Percentiles rank a stretch among this genome's conserved stretches.
Evolutionary conservation across 1,140 invertebrate species (phyloP).

Genomic region (Aphelenchoides besseyi): DNA sequence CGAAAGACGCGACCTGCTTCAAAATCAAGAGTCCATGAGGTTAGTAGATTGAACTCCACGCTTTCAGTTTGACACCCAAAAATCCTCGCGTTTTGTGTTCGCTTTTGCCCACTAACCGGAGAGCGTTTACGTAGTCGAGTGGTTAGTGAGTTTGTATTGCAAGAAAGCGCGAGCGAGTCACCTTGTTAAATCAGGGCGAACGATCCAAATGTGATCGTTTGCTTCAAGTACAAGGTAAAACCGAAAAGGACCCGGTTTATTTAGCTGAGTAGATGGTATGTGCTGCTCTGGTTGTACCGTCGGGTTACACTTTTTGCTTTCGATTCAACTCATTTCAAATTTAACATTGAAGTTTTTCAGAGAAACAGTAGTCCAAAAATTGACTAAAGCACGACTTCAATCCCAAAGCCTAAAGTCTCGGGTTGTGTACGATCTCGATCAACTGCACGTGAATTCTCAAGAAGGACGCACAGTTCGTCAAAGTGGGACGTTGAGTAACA

Average conservation of each 20-base stretch:
- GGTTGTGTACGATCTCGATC: conserved; percentile 75
- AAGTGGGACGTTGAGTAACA: conserved; percentile 24
- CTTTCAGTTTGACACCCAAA: too few species aligned
- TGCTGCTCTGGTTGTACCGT: conserved; percentile 5
- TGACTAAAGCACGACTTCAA: conserved; percentile 24
- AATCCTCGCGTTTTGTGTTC: too few species aligned
- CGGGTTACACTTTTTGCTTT: conserved; percentile 1
- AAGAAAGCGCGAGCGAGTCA: too few species aligned
- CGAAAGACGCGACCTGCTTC: conserved; percentile 70
- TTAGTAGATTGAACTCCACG: conserved; percentile 17
- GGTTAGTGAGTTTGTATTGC: too few species aligned
- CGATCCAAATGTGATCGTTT: neutral
- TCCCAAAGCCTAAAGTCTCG: conserved; percentile 16
- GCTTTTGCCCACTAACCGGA: neutral
- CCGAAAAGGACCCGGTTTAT: neutral
- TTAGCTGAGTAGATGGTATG: neutral
- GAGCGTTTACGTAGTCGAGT: too few species aligned
- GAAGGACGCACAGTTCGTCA: conserved; percentile 9
- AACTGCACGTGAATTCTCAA: conserved; percentile 54
- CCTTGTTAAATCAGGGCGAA: neutral
- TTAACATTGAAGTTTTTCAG: too few species aligned
- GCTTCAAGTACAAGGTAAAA: conserved; percentile 16
- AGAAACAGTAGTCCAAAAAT: conserved; percentile 41
- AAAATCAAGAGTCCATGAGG: conserved; percentile 64
- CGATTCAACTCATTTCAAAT: neutral